Base-by-base conservation (phyloP, 2,888 invertebrate species). In the Steromphala cineraria region DNA sequence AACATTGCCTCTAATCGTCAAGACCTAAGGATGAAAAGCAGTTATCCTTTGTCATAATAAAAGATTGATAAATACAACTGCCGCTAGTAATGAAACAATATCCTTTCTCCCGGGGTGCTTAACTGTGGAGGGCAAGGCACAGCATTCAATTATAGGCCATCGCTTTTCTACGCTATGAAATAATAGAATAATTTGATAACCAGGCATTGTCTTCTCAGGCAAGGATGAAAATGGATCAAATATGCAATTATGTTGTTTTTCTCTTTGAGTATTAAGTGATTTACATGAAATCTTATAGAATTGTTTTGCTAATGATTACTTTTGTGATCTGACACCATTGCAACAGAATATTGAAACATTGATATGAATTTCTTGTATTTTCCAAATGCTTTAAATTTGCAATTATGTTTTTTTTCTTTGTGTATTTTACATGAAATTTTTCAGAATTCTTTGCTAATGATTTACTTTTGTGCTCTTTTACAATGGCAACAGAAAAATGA, bases 11-110 rank as follows among this genome's bases (percentile, higher is more conserved):
- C 31, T 71, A 40, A 71, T 71, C 36, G 71, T 36, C 71, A 36
- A 10, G 71, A 71, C 31, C 71, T n/a, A n/a, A 2, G 71, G 71
- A 71, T 19, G 36, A 71, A 71, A 36, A 71, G 40, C 71, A 71
- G 19, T 71, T 71, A 71, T 36, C 40, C 71, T 71, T 71, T 71
- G 71, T 71, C 71, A 71, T 71, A 71, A 71, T 71, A 71, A 71
- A 71, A 71, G 71, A 71, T 71, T 36, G 71, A 71, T 71, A 36
- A 71, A 36, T 36, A 17, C 40, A 71, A 71, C n/a, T 71, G 71
- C 71, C 40, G 8, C 36, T 1, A 40, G 71, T 40, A 71, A 40
- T 40, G 71, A 71, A 71, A 71, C 71, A 71, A 71, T 71, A 71
- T 71, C 71, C 15, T 36, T 40, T 17, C n/a, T 31, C 31, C 17